Evolutionary conservation across 2,113 vertebrate species (phyloP), one percentile per base, ranked within the genome.

Genomic region (Ophthalmolycus amberensis): DNA sequence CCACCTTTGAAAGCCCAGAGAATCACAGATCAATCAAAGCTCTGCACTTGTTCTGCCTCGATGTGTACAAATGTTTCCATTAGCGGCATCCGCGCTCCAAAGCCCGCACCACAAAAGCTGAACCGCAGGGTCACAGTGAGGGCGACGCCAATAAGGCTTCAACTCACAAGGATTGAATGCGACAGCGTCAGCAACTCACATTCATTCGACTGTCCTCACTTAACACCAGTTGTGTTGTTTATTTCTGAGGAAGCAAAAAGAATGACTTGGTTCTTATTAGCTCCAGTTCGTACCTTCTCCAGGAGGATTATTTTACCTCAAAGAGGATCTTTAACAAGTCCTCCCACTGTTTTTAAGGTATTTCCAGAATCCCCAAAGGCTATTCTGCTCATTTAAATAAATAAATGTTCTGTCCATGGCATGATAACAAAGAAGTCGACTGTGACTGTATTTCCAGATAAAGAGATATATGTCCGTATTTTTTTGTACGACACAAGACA

Each of bases 81-180:
- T 62, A 76, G 71, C 48, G 52, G 54, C 56, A 76, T 73, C 74
- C 14, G 50, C 63, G 59, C 50, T 58, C 65, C 79, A 64, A 16
- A 80, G 63, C 38, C 42, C 27, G 44, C 44, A 52, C 79, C 76
- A 75, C 84, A 85, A 46, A 77, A 34, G 34, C 50, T 22, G 4
- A 64, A 77, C 77, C 77, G n/a, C 72, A 42, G 59, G 85, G 82
- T 87, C 80, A 85, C 32, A 65, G 63, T 9, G 42, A 73, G 87
- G 83, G 4, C 5, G 56, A 40, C 76, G 37, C 48, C 68, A n/a
- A 66, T 18, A 42, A n/a, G 63, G 52, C 64, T 67, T 71, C 58
- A 6, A 20, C 42, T 68, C 62, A 50, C 40, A 62, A 37, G 10
- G 73, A 60, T n/a, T 18, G 44, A 66, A 65, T 42, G 52, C 62